Percentiles rank a stretch among this genome's conserved stretches.
Evolutionary conservation across 2,113 vertebrate species (phyloP).

Genomic region (Archilochus colubris): DNA sequence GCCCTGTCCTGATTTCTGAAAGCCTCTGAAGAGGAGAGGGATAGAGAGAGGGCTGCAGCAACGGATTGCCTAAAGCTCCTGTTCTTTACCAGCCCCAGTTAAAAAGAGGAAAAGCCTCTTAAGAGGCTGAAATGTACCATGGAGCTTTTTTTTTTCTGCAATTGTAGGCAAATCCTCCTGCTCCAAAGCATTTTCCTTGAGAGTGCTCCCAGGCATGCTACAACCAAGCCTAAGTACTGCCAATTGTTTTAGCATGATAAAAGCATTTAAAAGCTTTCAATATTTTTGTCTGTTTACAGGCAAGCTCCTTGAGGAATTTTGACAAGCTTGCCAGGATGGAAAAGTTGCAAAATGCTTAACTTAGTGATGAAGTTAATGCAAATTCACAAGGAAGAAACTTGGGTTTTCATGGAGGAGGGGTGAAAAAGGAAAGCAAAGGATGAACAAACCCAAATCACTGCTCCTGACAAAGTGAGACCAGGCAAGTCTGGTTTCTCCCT

Average conservation of each 20-base stretch:
- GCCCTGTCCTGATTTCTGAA: background rate
- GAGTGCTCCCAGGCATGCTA: conserved; percentile 23
- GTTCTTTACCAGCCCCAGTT: background rate
- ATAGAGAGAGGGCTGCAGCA: background rate
- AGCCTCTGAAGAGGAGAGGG: background rate
- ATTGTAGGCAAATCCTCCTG: conserved; percentile 29
- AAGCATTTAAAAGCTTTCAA: conserved; percentile 46
- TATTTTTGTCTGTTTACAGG: conserved; percentile 41
- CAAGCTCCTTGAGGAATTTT: conserved; percentile 5
- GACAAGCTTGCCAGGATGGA: conserved; percentile 1
- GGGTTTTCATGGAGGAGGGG: background rate
- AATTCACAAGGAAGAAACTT: background rate
- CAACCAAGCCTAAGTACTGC: background rate
- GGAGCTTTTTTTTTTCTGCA: background rate
- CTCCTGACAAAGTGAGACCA: background rate
- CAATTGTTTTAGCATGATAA: conserved; percentile 52
- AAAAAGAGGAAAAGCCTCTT: background rate
- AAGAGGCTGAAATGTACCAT: background rate
- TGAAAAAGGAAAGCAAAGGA: background rate
- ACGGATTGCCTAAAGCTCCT: background rate
- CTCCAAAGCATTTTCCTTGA: conserved; percentile 23
- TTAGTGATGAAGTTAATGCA: background rate
- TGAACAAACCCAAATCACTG: background rate
- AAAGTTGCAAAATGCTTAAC: background rate
- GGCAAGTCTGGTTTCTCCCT: background rate